A percentile compares a stretch with the other conserved stretches of the same genome.
phyloP scores from a whole-genome alignment of 2,797 vertebrate species.

The Mycteria americana region DNA sequence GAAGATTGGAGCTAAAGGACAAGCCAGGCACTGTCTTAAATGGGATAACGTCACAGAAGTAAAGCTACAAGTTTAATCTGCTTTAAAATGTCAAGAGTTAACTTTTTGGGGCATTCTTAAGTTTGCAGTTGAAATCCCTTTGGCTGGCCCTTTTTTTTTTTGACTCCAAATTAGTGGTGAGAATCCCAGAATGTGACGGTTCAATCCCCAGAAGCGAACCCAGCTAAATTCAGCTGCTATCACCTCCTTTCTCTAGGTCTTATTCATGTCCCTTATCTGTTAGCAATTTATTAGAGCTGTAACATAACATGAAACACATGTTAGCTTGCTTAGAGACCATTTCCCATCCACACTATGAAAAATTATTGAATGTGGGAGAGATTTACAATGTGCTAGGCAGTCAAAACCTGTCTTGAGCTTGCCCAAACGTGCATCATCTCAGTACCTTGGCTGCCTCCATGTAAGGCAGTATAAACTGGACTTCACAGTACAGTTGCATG shows the following conservation, averaged over 20 bases:
- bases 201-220: neutral
- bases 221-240: neutral
- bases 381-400: neutral
- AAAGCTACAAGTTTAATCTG: neutral
- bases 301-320: neutral
- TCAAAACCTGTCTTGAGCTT: neutral
- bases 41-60: neutral
- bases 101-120: neutral
- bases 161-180: neutral
- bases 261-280: neutral
- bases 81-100: neutral
- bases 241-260: neutral
- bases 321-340: neutral
- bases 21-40: neutral
- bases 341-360: neutral
- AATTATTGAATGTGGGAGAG: neutral
- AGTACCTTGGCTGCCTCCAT: neutral
- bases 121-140: neutral
- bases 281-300: slow-evolving; percentile 5
- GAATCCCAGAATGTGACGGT: neutral
- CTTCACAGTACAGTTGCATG: neutral
- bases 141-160: neutral
- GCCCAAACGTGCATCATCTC: neutral
- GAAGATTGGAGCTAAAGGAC: neutral
- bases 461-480: neutral